A percentile compares a stretch with the other conserved stretches of the same genome.
Evolutionary conservation across 2,113 vertebrate genomes (phyloP).

Genomic region (Eidolon helvum): DNA sequence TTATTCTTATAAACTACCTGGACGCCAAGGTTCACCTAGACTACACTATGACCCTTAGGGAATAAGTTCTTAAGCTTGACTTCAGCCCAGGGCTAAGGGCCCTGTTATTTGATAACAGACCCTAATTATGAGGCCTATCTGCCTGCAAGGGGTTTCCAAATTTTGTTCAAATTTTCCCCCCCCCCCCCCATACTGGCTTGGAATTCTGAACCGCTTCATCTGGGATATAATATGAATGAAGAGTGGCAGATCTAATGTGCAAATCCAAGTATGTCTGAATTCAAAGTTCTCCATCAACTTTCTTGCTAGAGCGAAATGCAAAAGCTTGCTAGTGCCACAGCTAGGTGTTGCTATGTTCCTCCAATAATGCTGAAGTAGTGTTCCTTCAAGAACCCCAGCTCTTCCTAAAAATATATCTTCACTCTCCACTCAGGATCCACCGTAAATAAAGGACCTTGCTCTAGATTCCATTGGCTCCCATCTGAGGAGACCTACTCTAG

Average conservation of each 20-base stretch:
- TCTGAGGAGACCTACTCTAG: background rate
- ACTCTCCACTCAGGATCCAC: background rate
- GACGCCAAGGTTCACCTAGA: background rate
- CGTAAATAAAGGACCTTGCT: background rate
- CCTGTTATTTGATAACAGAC: background rate
- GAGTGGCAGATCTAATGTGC: background rate
- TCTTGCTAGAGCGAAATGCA: background rate
- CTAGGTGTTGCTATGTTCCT: too few species aligned
- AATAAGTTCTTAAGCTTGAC: background rate
- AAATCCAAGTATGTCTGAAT: background rate
- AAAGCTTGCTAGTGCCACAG: background rate
- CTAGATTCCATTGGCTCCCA: background rate
- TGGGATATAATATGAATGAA: background rate
- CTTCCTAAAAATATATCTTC: background rate
- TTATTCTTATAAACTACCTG: background rate
- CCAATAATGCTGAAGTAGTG: background rate
- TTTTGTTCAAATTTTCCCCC: background rate
- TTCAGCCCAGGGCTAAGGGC: rapidly evolving
- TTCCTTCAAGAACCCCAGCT: background rate
- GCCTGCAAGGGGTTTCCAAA: background rate
- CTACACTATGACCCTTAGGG: background rate
- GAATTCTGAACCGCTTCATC: background rate
- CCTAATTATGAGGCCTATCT: background rate
- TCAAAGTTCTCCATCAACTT: background rate
- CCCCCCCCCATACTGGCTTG: too few species aligned